phyloP scores from a whole-genome alignment of 2,797 vertebrate species.

The Sebastes nivosus region DNA sequence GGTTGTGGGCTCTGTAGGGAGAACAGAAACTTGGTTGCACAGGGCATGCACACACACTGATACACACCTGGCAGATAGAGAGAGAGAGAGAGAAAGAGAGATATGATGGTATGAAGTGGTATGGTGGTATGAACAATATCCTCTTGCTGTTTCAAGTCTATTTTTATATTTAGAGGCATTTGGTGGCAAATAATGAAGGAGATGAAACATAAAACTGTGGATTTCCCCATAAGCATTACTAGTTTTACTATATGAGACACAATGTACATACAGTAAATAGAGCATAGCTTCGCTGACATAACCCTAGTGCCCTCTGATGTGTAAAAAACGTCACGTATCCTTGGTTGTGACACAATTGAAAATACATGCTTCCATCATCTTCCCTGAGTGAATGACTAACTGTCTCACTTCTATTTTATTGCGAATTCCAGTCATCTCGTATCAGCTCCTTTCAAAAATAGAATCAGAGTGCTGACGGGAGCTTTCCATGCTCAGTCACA shows the following conservation, averaged over 20 bases:
- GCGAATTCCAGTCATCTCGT: conserved; percentile 8
- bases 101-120: background rate
- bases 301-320: background rate
- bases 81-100: background rate
- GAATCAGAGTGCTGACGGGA: conserved; percentile 57
- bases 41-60: conserved; percentile 15
- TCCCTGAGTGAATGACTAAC: conserved; percentile 35
- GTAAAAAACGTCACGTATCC: background rate
- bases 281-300: background rate
- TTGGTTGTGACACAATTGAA: background rate
- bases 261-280: background rate
- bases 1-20: conserved; percentile 42
- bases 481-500: conserved; percentile 45
- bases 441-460: conserved; percentile 46
- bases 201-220: background rate
- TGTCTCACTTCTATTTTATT: conserved; percentile 51
- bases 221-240: background rate
- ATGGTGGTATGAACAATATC: background rate
- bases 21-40: conserved; percentile 41
- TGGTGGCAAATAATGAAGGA: background rate
- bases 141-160: background rate
- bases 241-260: background rate
- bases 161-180: background rate
- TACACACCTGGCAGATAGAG: conserved; percentile 42
- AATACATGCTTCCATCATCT: conserved; percentile 14